A percentile compares a stretch with the other conserved stretches of the same genome.
Conservation (phyloP, 2,797 vertebrate genomes). For the Macropodus opercularis region DNA sequence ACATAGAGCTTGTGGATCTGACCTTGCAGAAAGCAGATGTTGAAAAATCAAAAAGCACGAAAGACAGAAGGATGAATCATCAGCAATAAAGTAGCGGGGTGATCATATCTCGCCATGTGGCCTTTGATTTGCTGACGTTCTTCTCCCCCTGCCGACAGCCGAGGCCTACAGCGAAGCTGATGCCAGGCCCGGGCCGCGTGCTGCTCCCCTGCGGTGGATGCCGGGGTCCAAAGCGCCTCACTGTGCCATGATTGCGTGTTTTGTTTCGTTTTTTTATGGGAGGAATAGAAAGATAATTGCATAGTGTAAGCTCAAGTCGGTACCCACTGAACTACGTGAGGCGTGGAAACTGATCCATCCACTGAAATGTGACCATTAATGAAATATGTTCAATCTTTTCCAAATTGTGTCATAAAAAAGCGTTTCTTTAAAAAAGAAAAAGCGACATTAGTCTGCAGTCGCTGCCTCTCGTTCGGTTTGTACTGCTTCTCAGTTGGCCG, state of each 20-base stretch:
- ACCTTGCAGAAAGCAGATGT: slow-evolving; percentile 31
- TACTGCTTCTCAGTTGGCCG: slow-evolving; percentile 14
- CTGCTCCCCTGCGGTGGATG: slow-evolving; percentile 22
- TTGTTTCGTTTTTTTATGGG: slow-evolving; percentile 7
- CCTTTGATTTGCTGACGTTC: slow-evolving; percentile 40
- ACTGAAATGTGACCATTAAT: neutral
- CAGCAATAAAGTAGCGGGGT: slow-evolving; percentile 8
- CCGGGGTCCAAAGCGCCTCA: slow-evolving; percentile 10
- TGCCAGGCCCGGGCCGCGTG: slow-evolving; percentile 38
- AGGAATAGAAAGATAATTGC: slow-evolving; percentile 31
- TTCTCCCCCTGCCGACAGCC: slow-evolving; percentile 33
- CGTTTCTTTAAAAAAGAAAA: too few species aligned
- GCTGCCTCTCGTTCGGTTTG: too few species aligned
- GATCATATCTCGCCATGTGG: slow-evolving; percentile 35
- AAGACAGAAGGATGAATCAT: slow-evolving; percentile 28
- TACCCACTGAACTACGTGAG: slow-evolving; percentile 1
- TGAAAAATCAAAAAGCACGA: slow-evolving; percentile 31
- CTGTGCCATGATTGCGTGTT: slow-evolving; percentile 21
- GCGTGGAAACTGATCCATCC: neutral
- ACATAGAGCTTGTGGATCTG: slow-evolving; percentile 30
- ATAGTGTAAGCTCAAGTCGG: neutral
- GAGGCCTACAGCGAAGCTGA: slow-evolving; percentile 18
- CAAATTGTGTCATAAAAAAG: neutral
- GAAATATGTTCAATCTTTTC: neutral
- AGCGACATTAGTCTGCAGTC: too few species aligned